These are phyloP conservation scores for Enteromius trimaculatus DNA, from an alignment of 2,797 vertebrate species.

Conservation along the genomic window DNA sequence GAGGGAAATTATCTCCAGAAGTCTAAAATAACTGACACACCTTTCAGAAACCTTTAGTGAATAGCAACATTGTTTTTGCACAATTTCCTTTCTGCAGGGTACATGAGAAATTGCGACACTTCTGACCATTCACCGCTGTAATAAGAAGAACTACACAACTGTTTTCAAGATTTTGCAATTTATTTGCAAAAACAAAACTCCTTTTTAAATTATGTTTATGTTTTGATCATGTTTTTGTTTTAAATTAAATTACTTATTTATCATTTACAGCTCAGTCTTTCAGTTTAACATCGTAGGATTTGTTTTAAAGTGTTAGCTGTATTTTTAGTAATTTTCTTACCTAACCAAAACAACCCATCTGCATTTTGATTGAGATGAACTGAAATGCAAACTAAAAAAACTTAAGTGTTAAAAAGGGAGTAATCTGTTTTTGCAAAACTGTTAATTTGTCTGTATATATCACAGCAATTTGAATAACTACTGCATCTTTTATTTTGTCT, in stretches of 20 bases:
- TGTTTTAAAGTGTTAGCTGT: not conserved
- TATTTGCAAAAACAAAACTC: too few relatives aligned
- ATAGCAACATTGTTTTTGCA: conserved; percentile 26
- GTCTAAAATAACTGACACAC: not conserved
- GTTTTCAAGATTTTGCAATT: not conserved
- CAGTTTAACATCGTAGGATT: too few relatives aligned
- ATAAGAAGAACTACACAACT: conserved; percentile 3
- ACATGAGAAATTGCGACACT: conserved; percentile 40
- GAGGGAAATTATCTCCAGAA: not conserved
- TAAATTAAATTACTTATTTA: too few relatives aligned
- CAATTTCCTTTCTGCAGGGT: conserved; percentile 17
- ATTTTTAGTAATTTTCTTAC: not conserved
- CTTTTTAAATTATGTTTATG: too few relatives aligned
- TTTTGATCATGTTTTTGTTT: too few relatives aligned
- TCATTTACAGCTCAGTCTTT: too few relatives aligned
- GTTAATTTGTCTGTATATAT: not conserved
- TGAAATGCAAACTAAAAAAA: not conserved
- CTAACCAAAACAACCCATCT: not conserved
- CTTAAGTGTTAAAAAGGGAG: not conserved
- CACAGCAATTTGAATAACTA: not conserved
- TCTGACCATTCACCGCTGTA: not conserved
- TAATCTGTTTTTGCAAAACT: not conserved
- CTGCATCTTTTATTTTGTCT: not conserved
- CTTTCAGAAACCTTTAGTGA: conserved; percentile 19
- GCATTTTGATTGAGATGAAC: not conserved